Base-by-base conservation (phyloP, 2,113 vertebrate genomes). In the Eubucco bourcierii region DNA sequence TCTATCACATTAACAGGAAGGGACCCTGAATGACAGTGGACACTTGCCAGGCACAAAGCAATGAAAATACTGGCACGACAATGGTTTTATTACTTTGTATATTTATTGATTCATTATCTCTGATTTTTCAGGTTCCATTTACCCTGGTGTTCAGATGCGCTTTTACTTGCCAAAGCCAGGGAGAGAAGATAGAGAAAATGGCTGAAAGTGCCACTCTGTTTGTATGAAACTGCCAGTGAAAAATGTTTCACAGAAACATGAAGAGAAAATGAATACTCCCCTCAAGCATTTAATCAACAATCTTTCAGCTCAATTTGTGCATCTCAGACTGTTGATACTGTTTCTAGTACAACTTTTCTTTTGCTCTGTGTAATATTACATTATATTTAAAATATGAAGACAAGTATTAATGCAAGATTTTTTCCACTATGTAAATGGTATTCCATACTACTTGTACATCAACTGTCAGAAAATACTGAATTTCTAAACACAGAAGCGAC, bases 201-300 rank as follows among this genome's bases (percentile, higher is more conserved):
- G 12, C 29, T 59, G 46, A 23, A 70, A 89, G 31, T 31, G 31
- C 8, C 31, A 24, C 78, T 85, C 65, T 83, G 28, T 73, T 83
- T 77, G 15, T 34, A 8, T 37, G 3, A 18, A 73, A 78, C 61
- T 90, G 68, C 46, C 92, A 95, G 59, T 34, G 90, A 89, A 89
- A 91, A 92, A 84, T 12, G 7, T 59, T 86, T 78, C 53, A 84
- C 39, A 61, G 73, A 88, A 84, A 39, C 82, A 74, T 58, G 58
- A 25, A 83, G 67, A 80, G 85, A 95, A 95, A 95, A 93, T 64
- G 2, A 90, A 64, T 84, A 76, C 65, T 89, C 63, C 50, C 59
- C 47, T 84, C 59, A 91, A 79, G 74, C 74, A 84, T 81, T 95
- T 87, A 88, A 90, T 90, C 46, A 81, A 72, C 58, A 88, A 55